Base-by-base conservation (phyloP, 1,140 invertebrate species). In the Brachionus sp. region DNA sequence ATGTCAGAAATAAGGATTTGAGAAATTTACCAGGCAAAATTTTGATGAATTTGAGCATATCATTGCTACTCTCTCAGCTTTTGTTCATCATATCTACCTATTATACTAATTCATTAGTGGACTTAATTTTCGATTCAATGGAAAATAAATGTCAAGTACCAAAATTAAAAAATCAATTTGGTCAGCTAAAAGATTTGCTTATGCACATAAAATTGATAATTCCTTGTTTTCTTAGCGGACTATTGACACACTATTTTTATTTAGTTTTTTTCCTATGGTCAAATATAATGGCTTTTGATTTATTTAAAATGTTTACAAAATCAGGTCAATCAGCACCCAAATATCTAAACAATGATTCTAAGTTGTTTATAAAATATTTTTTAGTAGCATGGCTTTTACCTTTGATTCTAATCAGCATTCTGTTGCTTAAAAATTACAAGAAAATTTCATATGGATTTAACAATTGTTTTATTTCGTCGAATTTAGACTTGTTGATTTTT, bases 221-320 rank as follows among this genome's bases (percentile, higher is more conserved):
- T 35, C 75, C 75, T 6, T 78, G 75, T 37, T 78, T 78, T 37
- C 6, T 78, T 1, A 62, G 29, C 5, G 75, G 75, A 5, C 4
- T 78, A 29, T 35, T 53, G n/a, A 78, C 75, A 6, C 75, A 78
- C 37, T 78, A 78, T 78, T 78, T 78, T 37, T 78, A 78, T 37
- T 19, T 78, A 5, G 25, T 33, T n/a, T 78, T 78, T 37, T 78
- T 78, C 16, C n/a, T 62, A 53, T 78, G 75, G 75, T 78, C 75
- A 0, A 53, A 53, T 19, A 62, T 78, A 39, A 78, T 62, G 46
- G 75, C 75, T 5, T 78, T 53, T 19, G 75, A 78, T 37, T 29
- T 78, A 12, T 62, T 53, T 7, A 37, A 78, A 78, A 53, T 62
- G 46, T 78, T 53, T 25, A 62, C 75, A 13, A 33, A 62, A 50